Evolutionary conservation across 2,888 invertebrate species (phyloP), one percentile per base, ranked within the genome.

Genomic region (Archips xylosteana): DNA sequence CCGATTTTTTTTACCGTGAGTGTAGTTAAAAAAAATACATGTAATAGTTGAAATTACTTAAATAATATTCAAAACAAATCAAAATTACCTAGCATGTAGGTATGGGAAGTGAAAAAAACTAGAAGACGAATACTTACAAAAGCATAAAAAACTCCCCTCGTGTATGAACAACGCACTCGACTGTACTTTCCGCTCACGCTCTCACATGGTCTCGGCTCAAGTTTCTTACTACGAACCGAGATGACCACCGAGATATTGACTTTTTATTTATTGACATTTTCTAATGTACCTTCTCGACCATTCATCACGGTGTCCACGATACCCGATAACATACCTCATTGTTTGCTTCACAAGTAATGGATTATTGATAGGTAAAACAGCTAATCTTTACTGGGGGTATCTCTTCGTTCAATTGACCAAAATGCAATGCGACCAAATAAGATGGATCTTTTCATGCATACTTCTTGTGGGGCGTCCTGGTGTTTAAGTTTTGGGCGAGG

Each of bases 181-280:
- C 78, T 60, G 67, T 68, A 75, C 67, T 34, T 51, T 57, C 57
- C 57, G 51, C 15, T 62, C 57, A 62, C 63, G 54, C 66, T 39
- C 66, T 51, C 72, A 77, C 81, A 81, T 79, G 75, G 78, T 80
- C 81, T 80, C 86, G 86, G 85, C 85, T 91, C 85, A 79, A 77
- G 83, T 87, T 87, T 84, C 86, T 79, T 81, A 79, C 80, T 76
- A 72, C 75, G 76, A 76, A 78, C 76, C 76, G 82, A 86, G 89
- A 90, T 90, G 88, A 86, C 83, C 82, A 83, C 80, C 77, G 77
- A 85, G 92, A 93, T 92, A 91, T 87, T 86, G 83, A 87, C 87
- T 92, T 93, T 92, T 94, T 94, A 93, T 93, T 92, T 92, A 94
- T 94, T 93, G 91, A 92, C 92, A 90, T 92, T 92, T 92, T 92